These are phyloP conservation scores for Solenodon paradoxus DNA, from an alignment of 2,113 vertebrate species.

Conservation along the genomic window DNA sequence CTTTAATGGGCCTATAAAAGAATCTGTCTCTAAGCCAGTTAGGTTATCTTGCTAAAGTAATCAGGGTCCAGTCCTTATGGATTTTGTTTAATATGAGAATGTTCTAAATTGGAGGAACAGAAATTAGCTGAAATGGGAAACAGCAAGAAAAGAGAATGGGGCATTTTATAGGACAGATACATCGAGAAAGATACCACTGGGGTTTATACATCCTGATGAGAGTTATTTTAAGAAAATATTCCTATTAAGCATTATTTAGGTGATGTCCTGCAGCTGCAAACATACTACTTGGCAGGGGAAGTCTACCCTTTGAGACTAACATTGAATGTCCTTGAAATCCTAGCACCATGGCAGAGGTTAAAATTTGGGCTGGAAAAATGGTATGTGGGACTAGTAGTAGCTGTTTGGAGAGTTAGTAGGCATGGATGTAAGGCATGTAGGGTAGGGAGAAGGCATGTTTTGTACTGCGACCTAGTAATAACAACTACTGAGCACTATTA, in stretches of 20 bases:
- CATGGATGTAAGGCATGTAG: fast-evolving
- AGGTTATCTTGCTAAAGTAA: background rate
- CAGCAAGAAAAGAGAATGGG: background rate
- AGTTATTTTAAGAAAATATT: background rate
- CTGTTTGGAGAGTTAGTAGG: background rate
- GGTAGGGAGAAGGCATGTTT: background rate
- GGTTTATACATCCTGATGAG: background rate
- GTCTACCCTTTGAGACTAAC: background rate
- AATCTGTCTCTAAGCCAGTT: background rate
- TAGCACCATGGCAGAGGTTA: background rate
- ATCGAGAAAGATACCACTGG: background rate
- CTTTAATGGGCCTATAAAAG: background rate
- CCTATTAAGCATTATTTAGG: background rate
- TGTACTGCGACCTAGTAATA: background rate
- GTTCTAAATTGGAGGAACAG: background rate
- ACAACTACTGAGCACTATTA: background rate
- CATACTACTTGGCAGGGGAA: background rate
- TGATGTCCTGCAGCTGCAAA: background rate
- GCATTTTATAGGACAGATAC: background rate
- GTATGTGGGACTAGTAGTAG: fast-evolving
- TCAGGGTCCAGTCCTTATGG: background rate
- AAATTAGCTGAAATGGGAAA: background rate
- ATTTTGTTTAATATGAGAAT: background rate
- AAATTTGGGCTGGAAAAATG: background rate
- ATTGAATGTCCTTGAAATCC: background rate